phyloP scores from a whole-genome alignment of 2,113 vertebrate species.

The Ctenodactylus gundi region DNA sequence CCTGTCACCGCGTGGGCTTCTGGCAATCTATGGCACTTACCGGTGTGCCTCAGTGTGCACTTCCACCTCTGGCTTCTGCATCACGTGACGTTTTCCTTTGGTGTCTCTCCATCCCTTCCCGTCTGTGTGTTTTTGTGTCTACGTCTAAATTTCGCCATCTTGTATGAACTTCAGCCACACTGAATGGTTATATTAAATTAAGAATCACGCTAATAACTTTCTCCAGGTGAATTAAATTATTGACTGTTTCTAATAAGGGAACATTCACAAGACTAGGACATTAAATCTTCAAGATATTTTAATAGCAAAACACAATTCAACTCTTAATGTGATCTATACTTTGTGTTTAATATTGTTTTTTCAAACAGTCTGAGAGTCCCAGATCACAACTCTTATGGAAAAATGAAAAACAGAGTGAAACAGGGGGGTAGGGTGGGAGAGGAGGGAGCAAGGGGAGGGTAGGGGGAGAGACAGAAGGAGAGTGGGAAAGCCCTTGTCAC shows the following conservation, averaged over 20 bases:
- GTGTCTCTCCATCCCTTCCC: background rate
- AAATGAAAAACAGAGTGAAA: no score
- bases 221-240: background rate
- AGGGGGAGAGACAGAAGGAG: no score
- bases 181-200: background rate
- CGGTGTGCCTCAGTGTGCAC: fast-evolving
- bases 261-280: fast-evolving
- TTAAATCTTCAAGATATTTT: background rate
- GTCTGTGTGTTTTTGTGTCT: background rate
- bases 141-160: background rate
- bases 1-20: background rate
- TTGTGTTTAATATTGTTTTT: background rate
- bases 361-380: no score
- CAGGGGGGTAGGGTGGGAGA: no score
- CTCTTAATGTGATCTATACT: background rate
- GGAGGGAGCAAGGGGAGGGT: no score
- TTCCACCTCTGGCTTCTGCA: background rate
- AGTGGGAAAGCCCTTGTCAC: no score
- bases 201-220: background rate
- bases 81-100: background rate
- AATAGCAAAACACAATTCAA: background rate
- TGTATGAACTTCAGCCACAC: background rate
- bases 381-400: no score
- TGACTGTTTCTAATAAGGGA: background rate
- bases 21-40: background rate